Conservation (phyloP, 2,888 invertebrate species). For the Melanotus villosus region DNA sequence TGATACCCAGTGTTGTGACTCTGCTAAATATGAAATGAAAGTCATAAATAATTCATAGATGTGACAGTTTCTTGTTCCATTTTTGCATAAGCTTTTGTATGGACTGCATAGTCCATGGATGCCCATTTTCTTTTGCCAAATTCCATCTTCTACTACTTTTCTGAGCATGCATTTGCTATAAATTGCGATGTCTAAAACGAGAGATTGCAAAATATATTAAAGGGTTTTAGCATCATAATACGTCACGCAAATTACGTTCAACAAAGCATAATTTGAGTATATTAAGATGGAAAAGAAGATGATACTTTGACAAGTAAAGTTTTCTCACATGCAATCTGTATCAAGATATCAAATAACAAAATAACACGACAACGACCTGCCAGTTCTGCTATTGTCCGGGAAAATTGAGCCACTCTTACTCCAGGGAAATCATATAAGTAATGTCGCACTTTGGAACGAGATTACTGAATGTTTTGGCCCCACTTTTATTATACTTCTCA, state of each 20-base stretch:
- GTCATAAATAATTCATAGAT: slow-evolving; percentile 41
- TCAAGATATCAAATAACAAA: slow-evolving; percentile 45
- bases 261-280: slow-evolving; percentile 1
- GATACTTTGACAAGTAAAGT: neutral
- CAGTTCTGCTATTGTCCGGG: slow-evolving; percentile 44
- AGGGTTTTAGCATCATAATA: no score
- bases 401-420: slow-evolving; percentile 46
- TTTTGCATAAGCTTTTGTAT: slow-evolving; percentile 19
- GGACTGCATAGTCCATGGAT: slow-evolving; percentile 3
- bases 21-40: slow-evolving; percentile 43
- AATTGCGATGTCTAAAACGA: neutral
- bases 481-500: slow-evolving; percentile 35
- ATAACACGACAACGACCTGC: slow-evolving; percentile 42
- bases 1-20: slow-evolving; percentile 27
- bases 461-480: slow-evolving; percentile 38
- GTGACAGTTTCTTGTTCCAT: slow-evolving; percentile 30
- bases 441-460: slow-evolving; percentile 44
- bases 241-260: no score
- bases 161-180: neutral
- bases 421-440: slow-evolving; percentile 48
- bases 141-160: neutral
- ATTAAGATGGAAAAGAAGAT: slow-evolving; percentile 5
- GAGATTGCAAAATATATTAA: no score
- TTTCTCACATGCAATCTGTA: slow-evolving; percentile 39
- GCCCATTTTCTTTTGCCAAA: slow-evolving; percentile 21